phyloP scores from a whole-genome alignment of 2,113 vertebrate genomes.

The Mola mola region DNA sequence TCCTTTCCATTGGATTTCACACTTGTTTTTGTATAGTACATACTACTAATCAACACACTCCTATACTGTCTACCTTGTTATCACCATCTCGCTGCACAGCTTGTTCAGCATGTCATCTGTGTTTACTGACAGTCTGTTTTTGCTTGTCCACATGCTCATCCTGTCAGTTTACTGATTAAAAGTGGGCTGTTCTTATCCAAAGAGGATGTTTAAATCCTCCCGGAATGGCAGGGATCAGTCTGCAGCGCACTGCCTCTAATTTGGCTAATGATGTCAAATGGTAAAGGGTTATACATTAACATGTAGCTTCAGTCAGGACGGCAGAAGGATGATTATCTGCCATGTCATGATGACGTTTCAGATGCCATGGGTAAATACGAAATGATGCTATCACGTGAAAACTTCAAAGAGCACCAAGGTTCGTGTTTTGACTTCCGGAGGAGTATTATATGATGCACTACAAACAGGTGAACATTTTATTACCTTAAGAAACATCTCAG shows the following conservation, averaged over 20 bases:
- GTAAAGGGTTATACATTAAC: slow-evolving; percentile 41
- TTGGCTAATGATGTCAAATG: slow-evolving; percentile 72
- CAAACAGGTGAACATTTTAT: too few species aligned
- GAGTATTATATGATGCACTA: too few species aligned
- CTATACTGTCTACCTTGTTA: slow-evolving; percentile 28
- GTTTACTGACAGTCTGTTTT: slow-evolving; percentile 55
- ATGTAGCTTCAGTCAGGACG: slow-evolving; percentile 36
- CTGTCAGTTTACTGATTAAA: slow-evolving; percentile 61
- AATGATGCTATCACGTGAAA: too few species aligned
- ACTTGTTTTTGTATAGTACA: slow-evolving; percentile 1
- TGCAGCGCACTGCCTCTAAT: slow-evolving; percentile 50
- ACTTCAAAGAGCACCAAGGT: too few species aligned
- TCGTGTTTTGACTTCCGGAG: too few species aligned
- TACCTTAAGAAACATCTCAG: too few species aligned
- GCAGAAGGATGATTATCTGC: too few species aligned
- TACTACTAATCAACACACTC: background rate
- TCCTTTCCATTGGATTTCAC: slow-evolving; percentile 24
- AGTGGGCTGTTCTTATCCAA: slow-evolving; percentile 56
- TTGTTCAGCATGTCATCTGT: slow-evolving; percentile 36
- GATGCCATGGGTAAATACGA: too few species aligned
- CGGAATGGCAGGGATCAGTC: slow-evolving; percentile 52
- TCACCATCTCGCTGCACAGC: slow-evolving; percentile 26
- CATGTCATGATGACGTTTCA: too few species aligned
- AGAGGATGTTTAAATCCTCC: slow-evolving; percentile 59
- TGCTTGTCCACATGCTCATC: slow-evolving; percentile 49